Evolutionary conservation across 1,140 invertebrate genomes (phyloP), one percentile per base, ranked within the genome.

Genomic region (Lepidurus couesii): DNA sequence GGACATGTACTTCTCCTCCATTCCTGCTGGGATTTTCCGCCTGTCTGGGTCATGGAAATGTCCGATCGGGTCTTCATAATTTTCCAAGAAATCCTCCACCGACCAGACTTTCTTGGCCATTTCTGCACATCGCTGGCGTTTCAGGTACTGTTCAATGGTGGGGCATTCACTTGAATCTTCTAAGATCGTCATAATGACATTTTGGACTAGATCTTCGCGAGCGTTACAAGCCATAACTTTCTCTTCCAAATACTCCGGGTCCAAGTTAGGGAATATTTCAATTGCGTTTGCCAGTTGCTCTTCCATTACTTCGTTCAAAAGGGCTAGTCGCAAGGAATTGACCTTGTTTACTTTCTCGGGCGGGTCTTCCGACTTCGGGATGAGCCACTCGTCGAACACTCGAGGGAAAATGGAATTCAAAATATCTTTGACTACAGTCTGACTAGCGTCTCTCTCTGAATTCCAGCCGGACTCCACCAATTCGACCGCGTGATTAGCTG

Each of bases 41-140:
- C 86, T 84, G 0, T 84, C 84, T 11, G 80, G 80, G 83, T 89
- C 81, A 76, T 83, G 81, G 82, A 90, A 90, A 77, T 86, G 83
- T 21, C 82, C 80, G 75, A 86, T 81, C 11, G 89, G 89, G 80
- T 89, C 84, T 26, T 89, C 87, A 83, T 90, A 88, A 24, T 87
- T 83, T 47, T 87, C 82, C 3, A 90, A 78, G 82, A 90, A 90
- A 21, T 87, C 84, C 47, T 86, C 82, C 6, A 88, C 81, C 44
- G 86, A 80, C 77, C 89, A 88, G 3, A 86, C 82, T 0, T 85
- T 82, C 16, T 84, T 83, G 42, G 85, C 80, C 42, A 85, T 83
- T 47, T 85, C 82, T 0, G 83, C 81, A 6, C 85, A 82, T 81
- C 84, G 82, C 11, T 82, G 81, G 65, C 83, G 84, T 73, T 82